phyloP scores from a whole-genome alignment of 2,113 vertebrate species.

The Grammomys surdaster region DNA sequence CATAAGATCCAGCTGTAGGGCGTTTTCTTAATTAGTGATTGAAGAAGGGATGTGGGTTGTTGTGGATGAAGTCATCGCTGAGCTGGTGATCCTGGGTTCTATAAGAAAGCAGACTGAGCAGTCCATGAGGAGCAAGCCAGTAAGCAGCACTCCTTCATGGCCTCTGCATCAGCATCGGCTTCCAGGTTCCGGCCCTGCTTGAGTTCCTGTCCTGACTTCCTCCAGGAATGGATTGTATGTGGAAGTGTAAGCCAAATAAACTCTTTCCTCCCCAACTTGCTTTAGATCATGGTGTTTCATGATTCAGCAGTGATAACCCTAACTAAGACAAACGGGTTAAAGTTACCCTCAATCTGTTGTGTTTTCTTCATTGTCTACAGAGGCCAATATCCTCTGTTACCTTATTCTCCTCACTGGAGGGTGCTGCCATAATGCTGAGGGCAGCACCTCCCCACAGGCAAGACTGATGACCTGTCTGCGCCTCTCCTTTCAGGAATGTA shows the following conservation, averaged over 20 bases:
- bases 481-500: not conserved
- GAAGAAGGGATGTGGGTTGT: not conserved
- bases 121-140: not conserved
- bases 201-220: not conserved
- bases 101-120: not conserved
- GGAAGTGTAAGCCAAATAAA: not conserved
- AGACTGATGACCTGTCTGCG: not conserved
- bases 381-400: not conserved
- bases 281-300: not conserved
- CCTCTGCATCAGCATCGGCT: not conserved
- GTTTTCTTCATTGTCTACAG: slow-evolving; percentile 31
- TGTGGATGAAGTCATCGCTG: not conserved
- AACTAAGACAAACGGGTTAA: not conserved
- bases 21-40: not conserved
- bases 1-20: not conserved
- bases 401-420: not conserved
- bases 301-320: not conserved
- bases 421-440: not conserved
- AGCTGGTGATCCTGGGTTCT: not conserved
- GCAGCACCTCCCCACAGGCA: not conserved
- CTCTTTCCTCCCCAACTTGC: not conserved
- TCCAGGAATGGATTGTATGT: not conserved
- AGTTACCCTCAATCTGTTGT: slow-evolving; percentile 25
- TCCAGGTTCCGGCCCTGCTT: not conserved
- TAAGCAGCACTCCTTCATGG: not conserved